Conservation (phyloP, 1,140 invertebrate species). For the Popillia japonica region DNA sequence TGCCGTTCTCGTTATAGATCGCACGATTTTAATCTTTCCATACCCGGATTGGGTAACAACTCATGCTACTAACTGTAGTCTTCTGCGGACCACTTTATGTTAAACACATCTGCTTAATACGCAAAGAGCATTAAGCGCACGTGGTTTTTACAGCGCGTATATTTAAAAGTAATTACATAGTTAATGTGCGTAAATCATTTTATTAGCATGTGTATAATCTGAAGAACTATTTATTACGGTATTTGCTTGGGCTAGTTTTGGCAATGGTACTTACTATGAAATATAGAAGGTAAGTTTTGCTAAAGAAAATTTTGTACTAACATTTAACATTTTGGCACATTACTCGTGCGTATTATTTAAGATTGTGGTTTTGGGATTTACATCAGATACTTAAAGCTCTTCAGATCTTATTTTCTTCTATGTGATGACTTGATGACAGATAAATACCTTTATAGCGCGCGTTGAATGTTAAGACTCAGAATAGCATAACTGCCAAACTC, state of each 20-base stretch:
- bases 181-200: neutral
- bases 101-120: constrained; percentile 7
- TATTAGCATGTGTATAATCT: neutral
- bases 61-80: neutral
- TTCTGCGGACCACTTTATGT: neutral
- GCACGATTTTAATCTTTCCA: constrained; percentile 10
- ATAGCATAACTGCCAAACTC: too few species aligned
- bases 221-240: neutral
- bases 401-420: too few species aligned
- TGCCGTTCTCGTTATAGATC: neutral
- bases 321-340: too few species aligned
- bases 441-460: too few species aligned
- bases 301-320: too few species aligned
- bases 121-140: constrained; percentile 9
- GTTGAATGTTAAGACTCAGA: too few species aligned
- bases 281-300: neutral
- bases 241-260: neutral
- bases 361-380: too few species aligned
- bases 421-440: too few species aligned
- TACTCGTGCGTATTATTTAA: too few species aligned
- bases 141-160: neutral
- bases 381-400: too few species aligned
- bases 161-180: constrained; percentile 7
- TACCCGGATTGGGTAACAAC: neutral
- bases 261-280: neutral